Evolutionary conservation across 2,888 invertebrate genomes (phyloP).

Genomic region (Agrotis ipsilon): DNA sequence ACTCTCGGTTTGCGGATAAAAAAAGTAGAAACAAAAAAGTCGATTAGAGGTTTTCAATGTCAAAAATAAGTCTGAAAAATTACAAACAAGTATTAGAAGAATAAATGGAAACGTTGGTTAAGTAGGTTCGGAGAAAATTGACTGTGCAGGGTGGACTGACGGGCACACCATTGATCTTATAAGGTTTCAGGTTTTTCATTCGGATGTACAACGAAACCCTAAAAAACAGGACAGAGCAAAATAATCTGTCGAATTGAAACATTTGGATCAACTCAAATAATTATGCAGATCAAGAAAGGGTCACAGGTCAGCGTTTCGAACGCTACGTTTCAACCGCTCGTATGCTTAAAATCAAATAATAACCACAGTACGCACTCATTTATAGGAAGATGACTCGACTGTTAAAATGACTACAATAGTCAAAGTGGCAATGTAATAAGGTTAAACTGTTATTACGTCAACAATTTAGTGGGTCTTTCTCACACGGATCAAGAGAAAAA

Average conservation of each 20-base stretch:
- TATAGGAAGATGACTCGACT: conserved; percentile 31
- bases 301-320: conserved; percentile 4
- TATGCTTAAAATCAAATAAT: conserved; percentile 12
- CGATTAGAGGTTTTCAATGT: too few species aligned
- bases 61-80: too few species aligned
- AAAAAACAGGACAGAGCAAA: not conserved
- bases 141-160: too few species aligned
- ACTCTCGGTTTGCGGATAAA: too few species aligned
- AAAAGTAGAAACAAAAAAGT: too few species aligned
- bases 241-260: not conserved
- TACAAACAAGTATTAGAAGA: too few species aligned
- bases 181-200: too few species aligned
- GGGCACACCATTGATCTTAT: too few species aligned
- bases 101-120: too few species aligned
- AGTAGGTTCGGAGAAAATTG: too few species aligned
- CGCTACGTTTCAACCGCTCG: conserved; percentile 21
- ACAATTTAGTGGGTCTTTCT: conserved; percentile 24
- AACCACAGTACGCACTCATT: conserved; percentile 13
- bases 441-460: conserved; percentile 48
- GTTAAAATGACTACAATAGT: conserved; percentile 31
- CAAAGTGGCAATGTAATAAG: conserved; percentile 35
- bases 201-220: too few species aligned
- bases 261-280: not conserved
- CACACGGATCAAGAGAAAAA: conserved; percentile 14
- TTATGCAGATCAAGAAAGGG: not conserved